Base-by-base conservation (phyloP, 2,888 invertebrate genomes). In the Eulithis testata region DNA sequence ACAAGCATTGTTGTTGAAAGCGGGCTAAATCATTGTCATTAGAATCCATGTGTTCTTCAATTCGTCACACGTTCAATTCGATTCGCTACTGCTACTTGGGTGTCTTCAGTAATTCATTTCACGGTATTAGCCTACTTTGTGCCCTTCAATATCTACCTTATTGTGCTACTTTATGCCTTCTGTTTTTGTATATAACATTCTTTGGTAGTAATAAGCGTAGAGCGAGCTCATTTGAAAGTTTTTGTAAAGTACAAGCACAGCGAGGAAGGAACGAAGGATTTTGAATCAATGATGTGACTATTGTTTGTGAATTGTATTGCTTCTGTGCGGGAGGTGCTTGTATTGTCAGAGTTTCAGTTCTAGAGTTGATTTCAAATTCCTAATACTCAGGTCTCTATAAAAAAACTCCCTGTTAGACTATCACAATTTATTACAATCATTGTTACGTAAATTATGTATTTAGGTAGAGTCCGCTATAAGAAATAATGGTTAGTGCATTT, bases 51-150 rank as follows among this genome's bases (percentile, higher is more conserved):
- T 69, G 68, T 69, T 66, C 65, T 58, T 31, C 12, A 61, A 68
- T 70, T 68, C 73, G 63, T 75, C 72, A 69, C 73, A 68, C 72
- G 72, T 83, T 83, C 73, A 67, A 77, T 88, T 87, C 79, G 83
- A 69, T 60, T 78, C 69, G 82, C 83, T 74, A 64, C 76, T 70
- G 70, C 89, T 77, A 81, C 88, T 85, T 87, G 89, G 90, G 90
- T 86, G 91, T 90, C 86, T 82, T 67, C 76, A 77, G 76, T 81
- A 80, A 81, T 81, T 76, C 77, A 89, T 89, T 88, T 88, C 87
- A 87, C 85, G 89, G 80, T 66, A 76, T 79, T 87, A 82, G 85
- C 80, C 76, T 77, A 61, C 70, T 79, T 83, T 82, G 76, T 82
- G 74, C 74, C 62, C 78, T 77, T 80, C 78, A 72, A 79, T 76